Percentiles rank a stretch among this genome's conserved stretches.
These are phyloP conservation scores for Megalops cyprinoides DNA, from an alignment of 2,797 vertebrate genomes.

Conservation along the genomic window DNA sequence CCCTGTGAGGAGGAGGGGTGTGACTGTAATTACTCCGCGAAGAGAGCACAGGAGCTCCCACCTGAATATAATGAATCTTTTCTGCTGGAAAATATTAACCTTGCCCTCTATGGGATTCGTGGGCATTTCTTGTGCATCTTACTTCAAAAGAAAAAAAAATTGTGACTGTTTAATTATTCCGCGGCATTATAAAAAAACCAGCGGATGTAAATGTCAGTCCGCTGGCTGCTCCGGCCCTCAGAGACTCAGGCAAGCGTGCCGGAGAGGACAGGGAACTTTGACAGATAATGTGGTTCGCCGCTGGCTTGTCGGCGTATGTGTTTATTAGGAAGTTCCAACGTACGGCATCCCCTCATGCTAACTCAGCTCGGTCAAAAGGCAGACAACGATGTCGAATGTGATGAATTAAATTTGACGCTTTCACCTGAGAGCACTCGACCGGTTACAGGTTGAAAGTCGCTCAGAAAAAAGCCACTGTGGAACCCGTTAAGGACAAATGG, in stretches of 20 bases:
- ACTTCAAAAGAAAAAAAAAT: too few species aligned
- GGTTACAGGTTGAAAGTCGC: neutral
- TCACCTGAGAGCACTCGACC: neutral
- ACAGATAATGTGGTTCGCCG: neutral
- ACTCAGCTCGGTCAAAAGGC: neutral
- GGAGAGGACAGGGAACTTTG: too few species aligned
- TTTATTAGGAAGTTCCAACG: neutral
- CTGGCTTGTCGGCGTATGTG: neutral
- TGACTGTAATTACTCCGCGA: too few species aligned
- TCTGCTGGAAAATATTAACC: neutral
- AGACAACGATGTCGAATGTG: too few species aligned
- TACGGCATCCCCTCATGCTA: neutral
- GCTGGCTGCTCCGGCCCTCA: too few species aligned
- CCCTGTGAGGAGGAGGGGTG: too few species aligned
- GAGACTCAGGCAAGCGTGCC: too few species aligned
- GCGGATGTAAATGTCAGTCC: too few species aligned
- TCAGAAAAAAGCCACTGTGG: neutral
- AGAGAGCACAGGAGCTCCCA: too few species aligned
- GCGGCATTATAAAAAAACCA: too few species aligned
- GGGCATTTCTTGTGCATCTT: neutral
- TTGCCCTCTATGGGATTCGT: neutral
- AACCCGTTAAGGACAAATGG: neutral
- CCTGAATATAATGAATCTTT: neutral
- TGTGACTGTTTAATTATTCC: too few species aligned
- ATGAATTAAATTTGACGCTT: neutral